These are phyloP conservation scores for Acleris cristana DNA, from an alignment of 2,888 invertebrate genomes.

Conservation along the genomic window DNA sequence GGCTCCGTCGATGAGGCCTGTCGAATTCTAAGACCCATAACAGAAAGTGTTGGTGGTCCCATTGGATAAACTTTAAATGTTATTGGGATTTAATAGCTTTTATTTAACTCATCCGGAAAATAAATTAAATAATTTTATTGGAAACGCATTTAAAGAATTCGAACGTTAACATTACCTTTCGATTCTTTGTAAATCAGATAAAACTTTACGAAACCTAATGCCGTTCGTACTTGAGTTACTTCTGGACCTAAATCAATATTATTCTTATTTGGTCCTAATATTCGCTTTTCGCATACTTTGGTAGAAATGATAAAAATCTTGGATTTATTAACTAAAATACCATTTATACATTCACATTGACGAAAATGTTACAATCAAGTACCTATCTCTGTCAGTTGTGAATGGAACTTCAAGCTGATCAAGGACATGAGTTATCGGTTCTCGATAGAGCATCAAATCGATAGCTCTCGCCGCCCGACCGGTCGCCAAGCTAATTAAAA, in stretches of 20 bases:
- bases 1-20: conserved; percentile 24
- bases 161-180: conserved; percentile 2
- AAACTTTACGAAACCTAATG: conserved; percentile 15
- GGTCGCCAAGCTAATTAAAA: conserved; percentile 64
- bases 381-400: background rate
- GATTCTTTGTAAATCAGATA: conserved; percentile 11
- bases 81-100: conserved; percentile 29
- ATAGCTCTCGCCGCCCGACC: conserved; percentile 46
- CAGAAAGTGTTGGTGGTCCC: conserved; percentile 34
- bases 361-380: no score
- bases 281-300: no score
- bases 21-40: conserved; percentile 30
- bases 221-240: background rate
- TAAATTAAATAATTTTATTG: conserved; percentile 22
- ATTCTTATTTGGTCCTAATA: background rate
- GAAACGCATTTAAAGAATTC: conserved; percentile 17
- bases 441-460: conserved; percentile 49
- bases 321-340: no score
- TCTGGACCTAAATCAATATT: background rate
- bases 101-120: conserved; percentile 16
- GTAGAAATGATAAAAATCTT: no score
- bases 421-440: conserved; percentile 47
- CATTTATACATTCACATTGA: no score
- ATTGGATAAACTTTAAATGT: conserved; percentile 26
- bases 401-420: conserved; percentile 20